Evolutionary conservation across 1,140 invertebrate species (phyloP).

Genomic region (Tetramorium simillimum): DNA sequence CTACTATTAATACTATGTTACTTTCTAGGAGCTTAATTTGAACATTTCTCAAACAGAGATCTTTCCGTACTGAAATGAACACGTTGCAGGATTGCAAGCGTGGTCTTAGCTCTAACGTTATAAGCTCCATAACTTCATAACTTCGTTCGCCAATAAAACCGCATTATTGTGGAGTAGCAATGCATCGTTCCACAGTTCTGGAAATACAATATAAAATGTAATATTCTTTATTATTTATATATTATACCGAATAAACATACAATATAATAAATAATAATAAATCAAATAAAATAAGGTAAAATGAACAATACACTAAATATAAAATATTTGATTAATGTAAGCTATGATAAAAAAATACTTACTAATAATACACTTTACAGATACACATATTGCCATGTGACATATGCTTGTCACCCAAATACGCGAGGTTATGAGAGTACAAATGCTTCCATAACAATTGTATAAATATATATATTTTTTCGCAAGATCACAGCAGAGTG

Average conservation of each 20-base stretch:
- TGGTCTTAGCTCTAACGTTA: conserved; percentile 81
- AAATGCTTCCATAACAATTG: background rate
- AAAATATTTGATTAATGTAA: background rate
- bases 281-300: background rate
- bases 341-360: background rate
- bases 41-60: conserved; percentile 65
- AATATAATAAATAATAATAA: background rate
- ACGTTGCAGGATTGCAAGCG: conserved; percentile 78
- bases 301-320: background rate
- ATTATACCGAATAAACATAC: background rate
- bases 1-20: conserved; percentile 72
- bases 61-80: conserved; percentile 76
- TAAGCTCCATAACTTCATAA: conserved; percentile 73
- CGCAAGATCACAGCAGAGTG: background rate
- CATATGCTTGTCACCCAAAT: background rate
- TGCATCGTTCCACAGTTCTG: background rate
- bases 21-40: conserved; percentile 76
- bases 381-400: background rate
- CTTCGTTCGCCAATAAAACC: background rate
- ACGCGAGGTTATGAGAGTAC: background rate
- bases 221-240: background rate
- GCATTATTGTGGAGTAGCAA: background rate
- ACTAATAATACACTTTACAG: background rate
- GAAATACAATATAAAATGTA: conserved; percentile 3
- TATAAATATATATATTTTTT: background rate